phyloP scores from a whole-genome alignment of 1,140 invertebrate genomes.

The Cydia strobilella region DNA sequence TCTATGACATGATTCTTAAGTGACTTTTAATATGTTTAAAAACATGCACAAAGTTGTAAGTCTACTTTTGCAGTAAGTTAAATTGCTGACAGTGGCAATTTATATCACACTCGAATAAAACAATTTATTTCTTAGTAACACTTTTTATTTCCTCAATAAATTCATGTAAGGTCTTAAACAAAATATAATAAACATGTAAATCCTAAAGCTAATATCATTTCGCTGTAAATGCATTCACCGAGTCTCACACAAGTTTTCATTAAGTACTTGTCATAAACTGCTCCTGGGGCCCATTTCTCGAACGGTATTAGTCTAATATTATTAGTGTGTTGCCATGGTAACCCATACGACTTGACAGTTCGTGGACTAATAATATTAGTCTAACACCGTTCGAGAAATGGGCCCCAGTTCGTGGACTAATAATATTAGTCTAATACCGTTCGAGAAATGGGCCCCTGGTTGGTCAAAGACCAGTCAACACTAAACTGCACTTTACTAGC shows the following conservation, averaged over 20 bases:
- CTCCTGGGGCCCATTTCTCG: too few relatives aligned
- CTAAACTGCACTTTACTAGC: conserved; percentile 4
- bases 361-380: too few relatives aligned
- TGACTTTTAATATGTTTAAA: too few relatives aligned
- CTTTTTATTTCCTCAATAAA: conserved; percentile 29
- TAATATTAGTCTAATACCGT: too few relatives aligned
- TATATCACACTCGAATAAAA: background rate
- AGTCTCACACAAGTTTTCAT: conserved; percentile 14
- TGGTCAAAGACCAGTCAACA: conserved; percentile 4
- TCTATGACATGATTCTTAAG: too few relatives aligned
- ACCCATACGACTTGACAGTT: too few relatives aligned
- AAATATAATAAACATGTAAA: conserved; percentile 24
- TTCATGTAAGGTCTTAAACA: conserved; percentile 25
- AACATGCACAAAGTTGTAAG: too few relatives aligned
- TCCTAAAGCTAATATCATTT: conserved; percentile 21
- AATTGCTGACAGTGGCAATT: background rate
- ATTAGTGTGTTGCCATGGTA: too few relatives aligned
- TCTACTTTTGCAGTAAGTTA: background rate
- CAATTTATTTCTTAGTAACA: background rate
- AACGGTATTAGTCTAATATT: too few relatives aligned
- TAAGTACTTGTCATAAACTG: conserved; percentile 24
- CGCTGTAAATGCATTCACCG: conserved; percentile 19
- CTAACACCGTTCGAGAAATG: too few relatives aligned
- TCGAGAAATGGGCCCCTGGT: too few relatives aligned
- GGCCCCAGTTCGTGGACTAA: too few relatives aligned